These are phyloP conservation scores for Balanococcus diminutus DNA, from an alignment of 2,888 invertebrate species.

Conservation along the genomic window DNA sequence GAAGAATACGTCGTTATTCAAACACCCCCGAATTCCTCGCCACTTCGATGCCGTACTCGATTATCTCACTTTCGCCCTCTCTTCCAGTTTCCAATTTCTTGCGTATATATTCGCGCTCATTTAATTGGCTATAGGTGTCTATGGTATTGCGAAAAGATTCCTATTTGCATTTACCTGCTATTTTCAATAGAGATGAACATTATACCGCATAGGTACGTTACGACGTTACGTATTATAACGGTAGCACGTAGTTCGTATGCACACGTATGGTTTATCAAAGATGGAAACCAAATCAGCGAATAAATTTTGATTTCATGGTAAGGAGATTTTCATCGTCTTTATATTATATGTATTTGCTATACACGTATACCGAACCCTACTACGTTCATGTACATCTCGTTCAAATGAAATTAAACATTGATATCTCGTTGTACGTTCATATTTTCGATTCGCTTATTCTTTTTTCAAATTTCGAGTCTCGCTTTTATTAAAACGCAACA, in stretches of 20 bases:
- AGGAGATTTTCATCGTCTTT: not conserved
- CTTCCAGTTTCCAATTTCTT: constrained; percentile 3
- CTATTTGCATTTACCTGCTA: no score
- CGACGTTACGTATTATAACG: not conserved
- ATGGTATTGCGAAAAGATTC: not conserved
- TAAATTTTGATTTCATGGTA: not conserved
- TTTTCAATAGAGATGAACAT: no score
- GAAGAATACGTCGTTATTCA: constrained; percentile 23
- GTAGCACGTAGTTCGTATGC: not conserved
- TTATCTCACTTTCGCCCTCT: not conserved
- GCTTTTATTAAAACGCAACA: not conserved
- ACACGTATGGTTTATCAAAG: not conserved
- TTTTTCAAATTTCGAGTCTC: not conserved
- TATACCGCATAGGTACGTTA: no score
- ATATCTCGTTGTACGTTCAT: not conserved
- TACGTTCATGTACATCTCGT: not conserved
- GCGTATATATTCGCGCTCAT: not conserved
- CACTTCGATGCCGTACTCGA: not conserved
- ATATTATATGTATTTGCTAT: not conserved
- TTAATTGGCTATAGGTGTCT: not conserved
- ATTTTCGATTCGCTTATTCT: not conserved
- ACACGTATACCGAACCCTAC: not conserved
- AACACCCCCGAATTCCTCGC: not conserved
- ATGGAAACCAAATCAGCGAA: not conserved
- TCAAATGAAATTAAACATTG: not conserved